A percentile compares a stretch with the other conserved stretches of the same genome.
Conservation (phyloP, 2,797 vertebrate species). For the Numenius phaeopus region DNA sequence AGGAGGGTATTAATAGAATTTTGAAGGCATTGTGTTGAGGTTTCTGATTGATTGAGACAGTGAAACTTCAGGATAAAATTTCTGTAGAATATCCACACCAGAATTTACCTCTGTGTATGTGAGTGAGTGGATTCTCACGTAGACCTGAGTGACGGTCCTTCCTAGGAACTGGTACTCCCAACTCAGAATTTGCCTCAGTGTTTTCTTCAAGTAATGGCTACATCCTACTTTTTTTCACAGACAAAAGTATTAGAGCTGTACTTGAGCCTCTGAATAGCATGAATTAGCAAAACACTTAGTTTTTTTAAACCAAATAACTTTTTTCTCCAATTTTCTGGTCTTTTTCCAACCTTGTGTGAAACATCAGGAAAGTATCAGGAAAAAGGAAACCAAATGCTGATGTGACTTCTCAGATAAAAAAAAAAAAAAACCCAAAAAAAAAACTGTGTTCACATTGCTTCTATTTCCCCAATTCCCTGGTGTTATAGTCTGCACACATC, state of each 20-base stretch:
- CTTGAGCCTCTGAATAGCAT: not conserved
- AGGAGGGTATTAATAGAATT: not conserved
- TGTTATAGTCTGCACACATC: not conserved
- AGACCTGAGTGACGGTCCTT: not conserved
- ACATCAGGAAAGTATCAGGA: slow-evolving; percentile 67
- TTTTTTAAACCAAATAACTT: not conserved
- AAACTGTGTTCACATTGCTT: not conserved
- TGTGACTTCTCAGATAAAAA: slow-evolving; percentile 41
- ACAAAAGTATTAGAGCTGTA: not conserved
- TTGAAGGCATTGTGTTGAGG: not conserved
- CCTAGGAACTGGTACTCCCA: not conserved
- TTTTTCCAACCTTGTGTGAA: slow-evolving; percentile 65
- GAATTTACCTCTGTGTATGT: not conserved
- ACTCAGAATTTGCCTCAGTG: not conserved
- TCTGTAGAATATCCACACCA: not conserved
- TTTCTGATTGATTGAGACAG: not conserved
- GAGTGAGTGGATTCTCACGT: not conserved
- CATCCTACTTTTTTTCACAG: not conserved
- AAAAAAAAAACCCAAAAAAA: not conserved
- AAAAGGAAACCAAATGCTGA: slow-evolving; percentile 74
- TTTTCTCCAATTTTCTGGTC: not conserved
- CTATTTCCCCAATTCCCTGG: not conserved
- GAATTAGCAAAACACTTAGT: slow-evolving; percentile 14
- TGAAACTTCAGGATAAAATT: not conserved
- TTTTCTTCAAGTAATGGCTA: not conserved